phyloP scores from a whole-genome alignment of 2,888 invertebrate species.

The Dendrolimus pini region DNA sequence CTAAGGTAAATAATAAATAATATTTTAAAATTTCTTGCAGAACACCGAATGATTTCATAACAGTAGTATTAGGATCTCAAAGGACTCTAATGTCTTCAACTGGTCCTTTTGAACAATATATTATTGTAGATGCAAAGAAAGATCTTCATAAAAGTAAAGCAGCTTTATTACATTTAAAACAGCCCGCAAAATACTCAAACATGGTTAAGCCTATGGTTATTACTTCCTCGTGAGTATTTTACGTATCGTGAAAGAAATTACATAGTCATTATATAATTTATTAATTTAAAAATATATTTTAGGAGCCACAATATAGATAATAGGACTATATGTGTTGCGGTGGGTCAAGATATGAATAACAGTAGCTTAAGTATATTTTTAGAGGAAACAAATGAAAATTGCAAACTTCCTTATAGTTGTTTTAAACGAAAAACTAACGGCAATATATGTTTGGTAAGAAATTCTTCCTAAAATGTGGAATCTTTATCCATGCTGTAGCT shows the following conservation, averaged over 20 bases:
- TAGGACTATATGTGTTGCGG: conserved; percentile 77
- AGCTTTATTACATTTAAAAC: conserved; percentile 78
- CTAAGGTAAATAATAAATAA: background rate
- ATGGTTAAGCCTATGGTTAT: conserved; percentile 81
- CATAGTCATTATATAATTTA: background rate
- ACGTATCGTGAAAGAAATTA: background rate
- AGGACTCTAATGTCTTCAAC: conserved; percentile 73
- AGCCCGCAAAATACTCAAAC: conserved; percentile 75
- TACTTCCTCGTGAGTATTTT: conserved; percentile 58
- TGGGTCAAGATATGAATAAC: conserved; percentile 73
- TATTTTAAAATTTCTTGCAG: conserved; percentile 44
- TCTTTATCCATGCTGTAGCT: no score
- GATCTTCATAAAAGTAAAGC: conserved; percentile 76
- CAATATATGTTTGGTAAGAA: conserved; percentile 56
- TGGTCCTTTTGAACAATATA: conserved; percentile 84
- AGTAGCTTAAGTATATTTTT: conserved; percentile 68
- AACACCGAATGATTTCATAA: conserved; percentile 73
- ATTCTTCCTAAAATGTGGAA: background rate
- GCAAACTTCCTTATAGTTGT: conserved; percentile 72
- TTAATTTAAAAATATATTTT: conserved; percentile 16
- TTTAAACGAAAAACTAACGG: conserved; percentile 52
- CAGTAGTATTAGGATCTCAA: conserved; percentile 82
- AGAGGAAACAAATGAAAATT: conserved; percentile 64
- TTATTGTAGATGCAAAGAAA: conserved; percentile 76
- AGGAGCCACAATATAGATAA: conserved; percentile 39